These are phyloP conservation scores for Eumacrocentrus americanus DNA, from an alignment of 2,888 invertebrate species.

Conservation along the genomic window DNA sequence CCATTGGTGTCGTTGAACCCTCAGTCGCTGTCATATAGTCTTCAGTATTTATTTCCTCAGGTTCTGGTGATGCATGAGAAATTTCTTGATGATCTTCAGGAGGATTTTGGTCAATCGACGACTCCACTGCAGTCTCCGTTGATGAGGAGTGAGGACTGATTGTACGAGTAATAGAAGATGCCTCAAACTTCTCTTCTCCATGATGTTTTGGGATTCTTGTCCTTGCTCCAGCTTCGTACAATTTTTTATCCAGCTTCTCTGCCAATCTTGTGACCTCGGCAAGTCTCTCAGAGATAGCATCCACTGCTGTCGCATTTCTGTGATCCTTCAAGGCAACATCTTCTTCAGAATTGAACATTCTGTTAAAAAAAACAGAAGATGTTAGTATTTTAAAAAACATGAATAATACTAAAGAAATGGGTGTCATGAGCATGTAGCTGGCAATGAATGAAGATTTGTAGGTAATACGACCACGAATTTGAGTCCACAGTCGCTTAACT, in stretches of 20 bases:
- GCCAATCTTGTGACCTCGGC: constrained; percentile 72
- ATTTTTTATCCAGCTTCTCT: constrained; percentile 68
- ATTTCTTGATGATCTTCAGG: neutral
- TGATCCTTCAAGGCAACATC: constrained; percentile 24
- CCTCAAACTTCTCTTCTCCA: constrained; percentile 31
- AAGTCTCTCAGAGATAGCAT: constrained; percentile 71
- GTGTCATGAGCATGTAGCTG: neutral
- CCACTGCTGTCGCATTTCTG: constrained; percentile 68
- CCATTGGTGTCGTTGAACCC: constrained; percentile 67
- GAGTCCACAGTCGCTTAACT: neutral
- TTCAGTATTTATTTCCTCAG: constrained; percentile 65
- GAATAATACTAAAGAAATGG: neutral
- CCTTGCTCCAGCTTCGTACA: constrained; percentile 56
- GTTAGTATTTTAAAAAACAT: neutral
- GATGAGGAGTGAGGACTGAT: neutral
- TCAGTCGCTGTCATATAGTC: constrained; percentile 75
- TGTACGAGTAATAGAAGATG: neutral
- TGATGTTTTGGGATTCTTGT: constrained; percentile 45
- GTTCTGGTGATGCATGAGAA: constrained; percentile 30
- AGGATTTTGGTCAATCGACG: constrained; percentile 3
- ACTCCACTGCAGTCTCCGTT: neutral
- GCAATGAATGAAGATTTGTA: constrained; percentile 8
- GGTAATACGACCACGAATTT: constrained; percentile 2
- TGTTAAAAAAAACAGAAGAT: constrained; percentile 36
- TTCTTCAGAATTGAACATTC: constrained; percentile 50